phyloP scores from a whole-genome alignment of 2,888 invertebrate genomes.

The Saturnia pavonia region DNA sequence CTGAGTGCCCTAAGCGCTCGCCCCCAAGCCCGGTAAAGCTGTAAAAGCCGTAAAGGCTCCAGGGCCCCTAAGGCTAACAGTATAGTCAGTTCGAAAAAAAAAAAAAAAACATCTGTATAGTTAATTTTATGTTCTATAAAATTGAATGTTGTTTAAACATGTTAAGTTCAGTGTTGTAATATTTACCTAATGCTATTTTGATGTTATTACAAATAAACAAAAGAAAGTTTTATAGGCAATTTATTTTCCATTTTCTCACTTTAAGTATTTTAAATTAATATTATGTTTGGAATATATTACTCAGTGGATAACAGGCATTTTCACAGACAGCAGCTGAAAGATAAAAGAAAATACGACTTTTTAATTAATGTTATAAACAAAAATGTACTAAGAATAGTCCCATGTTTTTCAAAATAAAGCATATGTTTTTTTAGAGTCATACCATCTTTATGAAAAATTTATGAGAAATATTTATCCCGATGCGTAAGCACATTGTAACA shows the following conservation, averaged over 20 bases:
- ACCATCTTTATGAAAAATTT: no score
- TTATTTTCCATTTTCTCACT: neutral
- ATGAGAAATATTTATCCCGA: no score
- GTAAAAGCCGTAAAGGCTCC: no score
- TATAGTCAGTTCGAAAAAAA: no score
- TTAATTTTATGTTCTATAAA: neutral
- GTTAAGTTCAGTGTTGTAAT: neutral
- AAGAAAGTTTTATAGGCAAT: neutral
- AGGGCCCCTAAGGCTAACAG: no score
- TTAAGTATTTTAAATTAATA: neutral
- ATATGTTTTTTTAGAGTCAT: no score
- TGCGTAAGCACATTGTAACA: no score
- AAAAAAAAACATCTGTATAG: no score
- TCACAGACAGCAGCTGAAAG: conserved; percentile 71
- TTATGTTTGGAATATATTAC: conserved; percentile 2
- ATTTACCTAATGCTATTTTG: neutral
- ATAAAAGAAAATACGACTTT: neutral
- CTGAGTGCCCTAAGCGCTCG: no score
- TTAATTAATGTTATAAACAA: neutral
- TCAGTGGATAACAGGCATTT: conserved; percentile 72
- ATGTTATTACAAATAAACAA: conserved; percentile 1
- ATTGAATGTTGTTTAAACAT: neutral
- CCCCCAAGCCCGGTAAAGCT: no score
- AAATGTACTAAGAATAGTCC: no score
- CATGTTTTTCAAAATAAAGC: no score